Evolutionary conservation across 2,888 invertebrate species (phyloP), one percentile per base, ranked within the genome.

Genomic region (Seira ritae): DNA sequence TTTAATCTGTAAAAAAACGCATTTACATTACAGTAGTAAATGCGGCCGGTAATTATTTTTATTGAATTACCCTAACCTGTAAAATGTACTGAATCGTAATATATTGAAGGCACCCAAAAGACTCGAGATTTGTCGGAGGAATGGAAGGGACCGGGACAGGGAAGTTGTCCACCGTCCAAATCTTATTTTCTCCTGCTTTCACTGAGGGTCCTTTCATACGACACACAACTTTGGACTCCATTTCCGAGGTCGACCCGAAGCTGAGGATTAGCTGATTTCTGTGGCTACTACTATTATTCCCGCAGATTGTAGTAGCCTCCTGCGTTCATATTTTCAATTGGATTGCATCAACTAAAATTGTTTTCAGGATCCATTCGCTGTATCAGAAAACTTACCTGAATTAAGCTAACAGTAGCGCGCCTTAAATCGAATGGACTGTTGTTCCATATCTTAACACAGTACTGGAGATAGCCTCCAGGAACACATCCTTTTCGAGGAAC

Each of bases 181-280:
- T 73, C 68, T 86, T 84, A 50, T 76, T 81, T 46, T 86, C 86
- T 37, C 86, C 86, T 8, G 86, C 86, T 81, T 84, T 84, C 19
- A 86, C 86, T 4, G 82, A 81, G 2, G 86, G 86, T 6, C 86
- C 86, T 79, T 86, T 86, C 86, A 86, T 86, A 17, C 86, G 78
- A 76, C 86, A 86, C 1, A 86, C 86, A 15, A 86, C 86, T 65
- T 82, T 84, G 3, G 86, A 84, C 68, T 86, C 86, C 72, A 84
- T 71, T 67, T 86, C 86, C 8, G 84, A 84, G 23, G 84, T 76
- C 20, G 80, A 80, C 62, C 80, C 80, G 23, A 80, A 80, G 67
- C 74, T 80, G 17, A 80, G 74, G 69, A 80, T 80, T 69, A 80
- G n/a, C 22, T 80, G 80, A 74, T 80, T 80, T 50, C 80, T 68